Evolutionary conservation across 2,797 vertebrate genomes (phyloP), one percentile per base, ranked within the genome.

Genomic region (Notamacropus eugenii): DNA sequence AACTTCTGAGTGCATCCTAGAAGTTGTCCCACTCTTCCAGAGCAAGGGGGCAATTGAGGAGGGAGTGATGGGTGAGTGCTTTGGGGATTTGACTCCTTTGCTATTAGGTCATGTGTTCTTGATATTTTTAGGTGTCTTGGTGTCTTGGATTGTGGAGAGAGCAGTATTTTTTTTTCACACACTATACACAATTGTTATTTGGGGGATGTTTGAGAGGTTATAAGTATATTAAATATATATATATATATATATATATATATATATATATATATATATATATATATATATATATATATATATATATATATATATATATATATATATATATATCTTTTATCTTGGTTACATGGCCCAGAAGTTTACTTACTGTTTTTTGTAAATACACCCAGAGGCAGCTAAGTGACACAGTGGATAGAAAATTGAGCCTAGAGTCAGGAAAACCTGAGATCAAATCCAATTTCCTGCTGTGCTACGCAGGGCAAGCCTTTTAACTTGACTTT

Each of bases 391-490:
- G 34, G 13, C 12, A 14, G 1, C 34, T 34, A 67, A 31, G 13
- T 4, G 31, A 3, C 34, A n/a, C 12, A 34, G 59, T n/a, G 31
- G 31, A 34, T 67, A n/a, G 59, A 67, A 13, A n/a, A 74, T 40
- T 74, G 34, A 19, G 16, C 31, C 59, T 67, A 34, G 34, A 67
- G 13, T 4, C 31, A 67, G 31, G 59, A n/a, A 67, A 1, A 31
- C 3, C 31, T 62, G 59, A 62, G 13, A 19, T 74, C 34, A 40
- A 40, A 74, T 74, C 34, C 5, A n/a, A 13, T 40, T 40, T 74
- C 34, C 34, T 19, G 16, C 1, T 40, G 1, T 74, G 62, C 6
- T 34, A 1, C 4, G 0, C 14, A n/a, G 1, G 34, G 16, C 16
- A 74, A 74, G 5, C 19, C 62, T n/a, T 74, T 74, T n/a, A 67